Evolutionary conservation across 2,797 vertebrate genomes (phyloP).

Genomic region (Cyprinodon diabolis): DNA sequence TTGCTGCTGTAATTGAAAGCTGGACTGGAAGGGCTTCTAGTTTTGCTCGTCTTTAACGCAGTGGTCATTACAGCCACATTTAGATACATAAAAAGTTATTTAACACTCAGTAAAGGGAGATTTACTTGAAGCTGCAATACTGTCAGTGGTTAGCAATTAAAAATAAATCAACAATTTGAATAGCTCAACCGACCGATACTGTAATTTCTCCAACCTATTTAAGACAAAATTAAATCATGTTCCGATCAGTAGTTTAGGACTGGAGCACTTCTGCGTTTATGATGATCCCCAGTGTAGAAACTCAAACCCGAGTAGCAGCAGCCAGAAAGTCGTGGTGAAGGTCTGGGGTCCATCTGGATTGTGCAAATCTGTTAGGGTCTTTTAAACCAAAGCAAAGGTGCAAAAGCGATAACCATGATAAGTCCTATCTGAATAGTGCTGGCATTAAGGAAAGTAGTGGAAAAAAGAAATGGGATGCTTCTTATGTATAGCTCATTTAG

Average conservation of each 20-base stretch:
- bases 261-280: not conserved
- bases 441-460: too few species aligned
- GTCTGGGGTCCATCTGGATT: not conserved
- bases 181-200: too few species aligned
- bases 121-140: not conserved
- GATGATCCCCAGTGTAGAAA: not conserved
- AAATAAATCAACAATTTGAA: too few species aligned
- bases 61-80: slow-evolving; percentile 17
- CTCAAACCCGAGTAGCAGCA: not conserved
- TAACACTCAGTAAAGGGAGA: not conserved
- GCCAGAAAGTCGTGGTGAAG: not conserved
- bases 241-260: not conserved
- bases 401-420: too few species aligned
- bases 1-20: slow-evolving; percentile 34
- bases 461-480: too few species aligned
- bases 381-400: too few species aligned
- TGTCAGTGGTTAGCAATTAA: not conserved
- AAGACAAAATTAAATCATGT: not conserved
- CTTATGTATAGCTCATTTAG: too few species aligned
- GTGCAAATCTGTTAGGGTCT: too few species aligned
- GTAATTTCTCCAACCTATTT: too few species aligned
- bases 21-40: slow-evolving; percentile 31
- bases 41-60: slow-evolving; percentile 34
- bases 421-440: too few species aligned
- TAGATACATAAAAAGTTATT: not conserved